These are phyloP conservation scores for Platyscapa corneri DNA, from an alignment of 1,140 invertebrate genomes.

Conservation along the genomic window DNA sequence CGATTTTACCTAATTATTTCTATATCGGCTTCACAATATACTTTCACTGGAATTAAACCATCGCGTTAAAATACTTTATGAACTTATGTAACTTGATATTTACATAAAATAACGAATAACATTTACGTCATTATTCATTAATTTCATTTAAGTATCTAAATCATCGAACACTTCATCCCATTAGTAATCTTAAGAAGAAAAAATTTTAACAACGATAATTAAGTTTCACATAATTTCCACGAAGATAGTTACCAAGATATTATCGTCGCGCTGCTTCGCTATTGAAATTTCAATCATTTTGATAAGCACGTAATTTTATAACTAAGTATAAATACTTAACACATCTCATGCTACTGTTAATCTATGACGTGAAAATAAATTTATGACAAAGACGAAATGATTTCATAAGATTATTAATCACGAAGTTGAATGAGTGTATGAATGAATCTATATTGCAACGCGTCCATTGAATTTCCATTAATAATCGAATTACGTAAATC, in stretches of 20 bases:
- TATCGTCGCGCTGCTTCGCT: neutral
- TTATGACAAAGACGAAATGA: neutral
- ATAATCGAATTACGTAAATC: neutral
- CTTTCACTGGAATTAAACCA: no score
- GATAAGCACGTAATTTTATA: neutral
- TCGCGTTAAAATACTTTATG: no score
- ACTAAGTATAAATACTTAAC: neutral
- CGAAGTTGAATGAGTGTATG: neutral
- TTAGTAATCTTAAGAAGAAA: neutral
- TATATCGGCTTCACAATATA: no score
- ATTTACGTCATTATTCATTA: no score
- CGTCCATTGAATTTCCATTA: neutral
- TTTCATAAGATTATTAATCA: neutral
- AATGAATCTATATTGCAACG: neutral
- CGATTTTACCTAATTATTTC: no score
- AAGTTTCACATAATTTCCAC: neutral
- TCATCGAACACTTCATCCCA: no score
- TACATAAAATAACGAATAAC: no score
- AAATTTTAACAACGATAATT: neutral
- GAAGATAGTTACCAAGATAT: neutral
- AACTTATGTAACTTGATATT: no score
- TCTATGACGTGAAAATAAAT: neutral
- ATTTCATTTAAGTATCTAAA: no score
- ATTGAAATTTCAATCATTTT: conserved; percentile 3
- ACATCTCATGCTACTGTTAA: neutral